Evolutionary conservation across 2,797 vertebrate species (phyloP).

Genomic region (Cyclopterus lumpus): DNA sequence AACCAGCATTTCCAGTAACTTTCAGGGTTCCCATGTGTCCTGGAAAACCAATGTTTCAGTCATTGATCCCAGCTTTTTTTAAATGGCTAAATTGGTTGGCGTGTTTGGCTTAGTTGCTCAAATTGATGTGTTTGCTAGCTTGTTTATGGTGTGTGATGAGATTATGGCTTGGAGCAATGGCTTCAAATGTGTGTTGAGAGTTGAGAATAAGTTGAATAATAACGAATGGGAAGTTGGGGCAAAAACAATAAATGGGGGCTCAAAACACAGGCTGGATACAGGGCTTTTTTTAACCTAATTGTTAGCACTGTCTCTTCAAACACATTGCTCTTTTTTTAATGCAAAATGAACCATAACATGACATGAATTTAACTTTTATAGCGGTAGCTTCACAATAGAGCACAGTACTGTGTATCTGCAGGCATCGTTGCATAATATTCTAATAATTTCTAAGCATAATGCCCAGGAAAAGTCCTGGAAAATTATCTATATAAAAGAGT

Average conservation of each 20-base stretch:
- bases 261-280: not conserved
- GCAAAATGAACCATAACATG: not conserved
- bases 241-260: not conserved
- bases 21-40: not conserved
- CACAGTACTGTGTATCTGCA: no score
- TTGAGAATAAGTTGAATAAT: not conserved
- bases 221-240: not conserved
- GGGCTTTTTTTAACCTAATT: not conserved
- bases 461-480: not conserved
- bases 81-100: no score
- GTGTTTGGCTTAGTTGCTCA: no score
- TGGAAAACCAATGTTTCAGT: not conserved
- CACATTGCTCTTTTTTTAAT: not conserved
- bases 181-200: not conserved
- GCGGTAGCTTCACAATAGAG: no score
- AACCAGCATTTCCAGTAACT: conserved; percentile 32
- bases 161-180: not conserved
- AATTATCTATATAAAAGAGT: not conserved
- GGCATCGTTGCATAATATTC: no score
- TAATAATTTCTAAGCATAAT: not conserved
- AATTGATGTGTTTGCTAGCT: no score
- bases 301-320: not conserved
- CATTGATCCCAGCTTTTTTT: not conserved
- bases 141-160: not conserved
- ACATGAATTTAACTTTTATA: not conserved